Evolutionary conservation across 1,140 invertebrate genomes (phyloP).

Genomic region (Ostrea edulis): DNA sequence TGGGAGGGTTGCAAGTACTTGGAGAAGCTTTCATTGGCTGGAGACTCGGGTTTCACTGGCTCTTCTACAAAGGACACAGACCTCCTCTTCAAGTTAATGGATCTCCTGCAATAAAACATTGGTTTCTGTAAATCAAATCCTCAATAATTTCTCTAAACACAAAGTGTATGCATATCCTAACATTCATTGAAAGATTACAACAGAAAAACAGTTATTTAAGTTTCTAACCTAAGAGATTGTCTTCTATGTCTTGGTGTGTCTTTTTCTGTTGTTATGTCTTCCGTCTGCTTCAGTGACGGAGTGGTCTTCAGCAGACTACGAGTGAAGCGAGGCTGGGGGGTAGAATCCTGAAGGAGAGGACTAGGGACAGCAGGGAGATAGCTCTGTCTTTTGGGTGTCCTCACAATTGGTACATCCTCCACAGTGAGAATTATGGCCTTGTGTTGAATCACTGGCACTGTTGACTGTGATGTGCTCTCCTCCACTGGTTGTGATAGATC

Average conservation of each 20-base stretch:
- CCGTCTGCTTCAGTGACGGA: not conserved
- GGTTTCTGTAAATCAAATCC: not conserved
- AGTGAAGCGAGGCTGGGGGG: constrained; percentile 59
- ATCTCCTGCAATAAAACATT: not conserved
- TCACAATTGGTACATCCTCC: not conserved
- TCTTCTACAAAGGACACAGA: constrained; percentile 21
- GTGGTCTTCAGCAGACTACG: constrained; percentile 31
- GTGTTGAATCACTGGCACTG: not conserved
- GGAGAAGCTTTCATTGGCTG: constrained; percentile 2
- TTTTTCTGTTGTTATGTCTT: not conserved
- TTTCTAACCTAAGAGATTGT: constrained; percentile 6
- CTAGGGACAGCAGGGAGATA: constrained; percentile 71
- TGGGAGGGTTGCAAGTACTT: constrained; percentile 12
- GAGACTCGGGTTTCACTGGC: constrained; percentile 3
- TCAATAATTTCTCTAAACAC: not conserved
- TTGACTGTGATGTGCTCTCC: not conserved
- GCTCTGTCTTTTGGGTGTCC: constrained; percentile 61
- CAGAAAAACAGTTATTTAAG: not conserved
- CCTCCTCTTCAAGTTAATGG: constrained; percentile 18
- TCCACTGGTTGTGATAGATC: constrained; percentile 47
- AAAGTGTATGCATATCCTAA: not conserved
- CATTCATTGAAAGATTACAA: no score
- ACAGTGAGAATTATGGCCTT: not conserved
- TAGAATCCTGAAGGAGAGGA: constrained; percentile 69
- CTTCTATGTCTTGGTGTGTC: not conserved